phyloP scores from a whole-genome alignment of 2,888 invertebrate genomes.

The Melikaiella ostensackeni region DNA sequence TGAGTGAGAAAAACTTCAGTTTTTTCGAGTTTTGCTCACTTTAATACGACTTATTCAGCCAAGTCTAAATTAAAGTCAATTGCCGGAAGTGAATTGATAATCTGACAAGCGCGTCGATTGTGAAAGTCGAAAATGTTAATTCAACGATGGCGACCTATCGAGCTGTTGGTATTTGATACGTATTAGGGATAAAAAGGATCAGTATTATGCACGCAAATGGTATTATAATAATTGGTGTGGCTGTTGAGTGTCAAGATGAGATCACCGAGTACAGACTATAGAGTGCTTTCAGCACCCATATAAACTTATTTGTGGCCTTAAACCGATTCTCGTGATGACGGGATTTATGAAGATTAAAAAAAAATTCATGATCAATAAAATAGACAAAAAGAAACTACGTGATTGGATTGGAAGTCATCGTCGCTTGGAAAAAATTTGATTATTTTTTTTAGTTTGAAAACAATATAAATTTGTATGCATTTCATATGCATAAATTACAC shows the following conservation, averaged over 20 bases:
- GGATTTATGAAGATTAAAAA: constrained; percentile 5
- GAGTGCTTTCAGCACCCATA: constrained; percentile 12
- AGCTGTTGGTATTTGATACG: background rate
- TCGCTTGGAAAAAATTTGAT: too few relatives aligned
- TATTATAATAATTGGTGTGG: background rate
- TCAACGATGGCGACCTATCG: background rate
- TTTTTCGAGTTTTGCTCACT: background rate
- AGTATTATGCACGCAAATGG: constrained; percentile 3
- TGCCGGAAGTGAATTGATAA: background rate
- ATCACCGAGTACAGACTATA: constrained; percentile 17
- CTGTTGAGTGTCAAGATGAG: constrained; percentile 8
- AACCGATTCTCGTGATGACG: constrained; percentile 17
- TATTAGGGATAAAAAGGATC: background rate
- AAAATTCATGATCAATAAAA: constrained; percentile 43
- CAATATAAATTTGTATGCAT: too few relatives aligned
- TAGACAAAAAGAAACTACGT: background rate
- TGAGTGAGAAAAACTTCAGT: background rate
- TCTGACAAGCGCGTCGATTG: background rate
- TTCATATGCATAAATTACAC: too few relatives aligned
- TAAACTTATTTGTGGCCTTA: background rate
- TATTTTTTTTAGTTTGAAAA: too few relatives aligned
- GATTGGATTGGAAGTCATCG: too few relatives aligned
- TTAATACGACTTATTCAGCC: background rate
- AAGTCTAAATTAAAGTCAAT: background rate
- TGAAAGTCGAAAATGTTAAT: background rate